Conservation (phyloP, 1,140 invertebrate species). For the Drosophila parabipectinata region DNA sequence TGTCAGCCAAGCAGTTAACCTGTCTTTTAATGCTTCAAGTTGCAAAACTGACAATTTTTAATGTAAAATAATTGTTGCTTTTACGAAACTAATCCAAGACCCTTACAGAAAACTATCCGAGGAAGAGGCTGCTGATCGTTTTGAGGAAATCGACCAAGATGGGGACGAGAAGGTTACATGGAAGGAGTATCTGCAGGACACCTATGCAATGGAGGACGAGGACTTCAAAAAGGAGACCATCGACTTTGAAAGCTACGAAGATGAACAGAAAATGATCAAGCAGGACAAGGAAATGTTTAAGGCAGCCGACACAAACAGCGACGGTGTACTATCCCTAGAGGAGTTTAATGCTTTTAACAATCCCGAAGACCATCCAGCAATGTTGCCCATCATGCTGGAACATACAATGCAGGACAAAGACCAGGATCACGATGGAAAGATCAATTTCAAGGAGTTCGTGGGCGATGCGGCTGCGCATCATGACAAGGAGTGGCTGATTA, state of each 20-base stretch:
- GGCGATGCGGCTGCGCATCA: constrained; percentile 90
- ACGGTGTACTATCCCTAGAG: constrained; percentile 89
- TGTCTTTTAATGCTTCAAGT: constrained; percentile 21
- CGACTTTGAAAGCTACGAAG: constrained; percentile 80
- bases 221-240: constrained; percentile 84
- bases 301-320: constrained; percentile 93
- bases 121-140: constrained; percentile 94
- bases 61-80: background rate
- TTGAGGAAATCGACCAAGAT: constrained; percentile 94
- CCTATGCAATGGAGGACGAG: constrained; percentile 89
- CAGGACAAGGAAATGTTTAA: constrained; percentile 95
- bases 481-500: constrained; percentile 92
- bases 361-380: constrained; percentile 96
- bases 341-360: constrained; percentile 97
- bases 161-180: constrained; percentile 93
- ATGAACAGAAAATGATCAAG: constrained; percentile 86
- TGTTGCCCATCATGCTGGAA: constrained; percentile 93
- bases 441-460: constrained; percentile 93
- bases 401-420: constrained; percentile 95
- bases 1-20: constrained; percentile 39
- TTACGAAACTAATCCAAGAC: constrained; percentile 9
- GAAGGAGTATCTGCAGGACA: constrained; percentile 94
- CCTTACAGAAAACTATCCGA: constrained; percentile 90
- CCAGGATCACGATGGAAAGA: constrained; percentile 91
- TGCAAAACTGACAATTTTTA: constrained; percentile 13